Conservation (phyloP, 2,113 vertebrate genomes). For the Anser cygnoides region DNA sequence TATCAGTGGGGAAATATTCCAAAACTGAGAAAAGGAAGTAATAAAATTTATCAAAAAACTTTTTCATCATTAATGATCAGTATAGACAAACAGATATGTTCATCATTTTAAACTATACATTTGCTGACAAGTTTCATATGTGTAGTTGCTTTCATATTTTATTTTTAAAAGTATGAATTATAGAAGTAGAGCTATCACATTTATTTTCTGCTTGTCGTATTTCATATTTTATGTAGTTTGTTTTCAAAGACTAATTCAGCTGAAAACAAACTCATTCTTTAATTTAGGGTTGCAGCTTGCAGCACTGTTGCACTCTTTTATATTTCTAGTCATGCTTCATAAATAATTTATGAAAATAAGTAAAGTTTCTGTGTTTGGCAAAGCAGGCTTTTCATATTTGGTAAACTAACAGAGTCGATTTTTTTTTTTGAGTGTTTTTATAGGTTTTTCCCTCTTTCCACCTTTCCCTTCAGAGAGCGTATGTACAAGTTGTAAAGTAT, state of each 20-base stretch:
- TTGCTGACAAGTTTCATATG: not conserved
- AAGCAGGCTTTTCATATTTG: not conserved
- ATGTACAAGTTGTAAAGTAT: not conserved
- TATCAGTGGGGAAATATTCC: not conserved
- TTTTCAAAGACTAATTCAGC: slow-evolving; percentile 4
- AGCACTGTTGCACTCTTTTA: not conserved
- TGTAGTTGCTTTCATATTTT: not conserved
- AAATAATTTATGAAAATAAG: slow-evolving; percentile 15
- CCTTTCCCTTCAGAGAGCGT: not conserved
- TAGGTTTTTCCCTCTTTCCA: not conserved
- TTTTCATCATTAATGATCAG: not conserved
- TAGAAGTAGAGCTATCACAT: not conserved
- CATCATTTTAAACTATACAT: not conserved
- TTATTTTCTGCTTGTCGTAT: not conserved
- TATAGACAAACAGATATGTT: not conserved
- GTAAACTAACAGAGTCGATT: not conserved
- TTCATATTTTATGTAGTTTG: not conserved
- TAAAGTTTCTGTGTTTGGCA: not conserved
- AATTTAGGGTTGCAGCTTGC: not conserved
- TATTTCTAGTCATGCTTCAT: not conserved
- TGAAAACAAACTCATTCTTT: not conserved
- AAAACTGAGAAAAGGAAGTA: not conserved
- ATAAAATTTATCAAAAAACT: not conserved
- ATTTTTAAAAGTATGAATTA: not conserved
- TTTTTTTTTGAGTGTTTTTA: too few relatives aligned